phyloP scores from a whole-genome alignment of 2,113 vertebrate species.

The Opisthocomus hoazin region DNA sequence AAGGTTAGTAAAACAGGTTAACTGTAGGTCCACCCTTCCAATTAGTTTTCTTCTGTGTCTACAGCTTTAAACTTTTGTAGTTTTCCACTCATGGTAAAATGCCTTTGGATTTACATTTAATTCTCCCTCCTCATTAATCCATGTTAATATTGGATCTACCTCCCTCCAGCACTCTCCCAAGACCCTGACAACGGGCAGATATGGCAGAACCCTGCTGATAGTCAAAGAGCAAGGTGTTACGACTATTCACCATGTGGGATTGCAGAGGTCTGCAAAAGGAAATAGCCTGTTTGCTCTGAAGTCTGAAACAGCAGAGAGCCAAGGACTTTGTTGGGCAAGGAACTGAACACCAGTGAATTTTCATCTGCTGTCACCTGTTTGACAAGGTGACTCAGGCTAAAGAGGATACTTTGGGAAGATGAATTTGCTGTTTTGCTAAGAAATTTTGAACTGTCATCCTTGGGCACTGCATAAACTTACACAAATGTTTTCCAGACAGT shows the following conservation, averaged over 20 bases:
- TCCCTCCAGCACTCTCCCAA: not conserved
- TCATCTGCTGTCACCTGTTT: constrained; percentile 13
- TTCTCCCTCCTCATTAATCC: not conserved
- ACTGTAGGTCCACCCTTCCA: not conserved
- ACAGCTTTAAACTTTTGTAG: not conserved
- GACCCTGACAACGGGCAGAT: not conserved
- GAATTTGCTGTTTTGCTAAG: constrained; percentile 43
- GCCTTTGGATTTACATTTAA: not conserved
- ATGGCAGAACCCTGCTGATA: not conserved
- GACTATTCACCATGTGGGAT: not conserved
- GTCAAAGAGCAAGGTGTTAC: not conserved
- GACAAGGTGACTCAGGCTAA: constrained; percentile 28
- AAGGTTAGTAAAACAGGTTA: not conserved
- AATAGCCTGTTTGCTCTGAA: not conserved
- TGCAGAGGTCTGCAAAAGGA: not conserved
- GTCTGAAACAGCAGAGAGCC: not conserved
- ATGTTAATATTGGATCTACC: not conserved
- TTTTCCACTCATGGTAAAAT: not conserved
- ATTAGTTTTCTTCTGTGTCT: not conserved
- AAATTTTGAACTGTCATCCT: constrained; percentile 39
- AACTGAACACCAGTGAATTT: not conserved
- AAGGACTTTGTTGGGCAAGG: not conserved
- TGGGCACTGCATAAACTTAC: constrained; percentile 12
- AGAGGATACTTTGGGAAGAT: constrained; percentile 12
- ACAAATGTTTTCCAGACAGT: constrained; percentile 17